A percentile compares a stretch with the other conserved stretches of the same genome.
These are phyloP conservation scores for Drymonia ruficornis DNA, from an alignment of 2,888 invertebrate genomes.

Conservation along the genomic window DNA sequence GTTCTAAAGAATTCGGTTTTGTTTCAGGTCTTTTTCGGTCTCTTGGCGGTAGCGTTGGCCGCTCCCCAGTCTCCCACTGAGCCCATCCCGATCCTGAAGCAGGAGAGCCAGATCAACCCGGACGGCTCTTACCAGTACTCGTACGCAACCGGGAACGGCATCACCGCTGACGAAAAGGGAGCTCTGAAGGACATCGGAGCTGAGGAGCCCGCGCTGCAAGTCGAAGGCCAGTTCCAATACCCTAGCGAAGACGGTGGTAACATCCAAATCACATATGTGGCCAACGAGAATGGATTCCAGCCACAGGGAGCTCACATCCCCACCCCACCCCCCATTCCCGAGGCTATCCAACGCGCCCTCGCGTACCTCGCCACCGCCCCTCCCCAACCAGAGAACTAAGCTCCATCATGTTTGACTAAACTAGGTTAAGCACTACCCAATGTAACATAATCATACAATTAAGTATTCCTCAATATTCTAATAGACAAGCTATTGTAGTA, in stretches of 20 bases:
- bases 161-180: constrained; percentile 83
- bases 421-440: constrained; percentile 35
- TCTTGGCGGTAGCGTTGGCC: constrained; percentile 66
- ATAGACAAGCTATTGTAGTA: constrained; percentile 18
- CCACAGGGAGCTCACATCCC: constrained; percentile 86
- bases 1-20: constrained; percentile 10
- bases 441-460: constrained; percentile 20
- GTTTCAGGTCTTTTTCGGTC: constrained; percentile 71
- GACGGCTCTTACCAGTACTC: constrained; percentile 85
- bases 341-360: constrained; percentile 87
- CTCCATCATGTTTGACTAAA: constrained; percentile 20
- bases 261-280: constrained; percentile 86
- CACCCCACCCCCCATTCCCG: constrained; percentile 88
- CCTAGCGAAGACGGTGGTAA: constrained; percentile 86
- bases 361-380: constrained; percentile 88
- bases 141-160: constrained; percentile 88
- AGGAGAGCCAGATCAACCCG: constrained; percentile 80
- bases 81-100: constrained; percentile 81
- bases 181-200: constrained; percentile 82
- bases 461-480: constrained; percentile 21
- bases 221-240: constrained; percentile 87
- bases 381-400: constrained; percentile 68
- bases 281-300: constrained; percentile 89
- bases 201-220: constrained; percentile 80
- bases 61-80: constrained; percentile 68